Conservation (phyloP, 1,140 invertebrate species). For the Cydia splendana region DNA sequence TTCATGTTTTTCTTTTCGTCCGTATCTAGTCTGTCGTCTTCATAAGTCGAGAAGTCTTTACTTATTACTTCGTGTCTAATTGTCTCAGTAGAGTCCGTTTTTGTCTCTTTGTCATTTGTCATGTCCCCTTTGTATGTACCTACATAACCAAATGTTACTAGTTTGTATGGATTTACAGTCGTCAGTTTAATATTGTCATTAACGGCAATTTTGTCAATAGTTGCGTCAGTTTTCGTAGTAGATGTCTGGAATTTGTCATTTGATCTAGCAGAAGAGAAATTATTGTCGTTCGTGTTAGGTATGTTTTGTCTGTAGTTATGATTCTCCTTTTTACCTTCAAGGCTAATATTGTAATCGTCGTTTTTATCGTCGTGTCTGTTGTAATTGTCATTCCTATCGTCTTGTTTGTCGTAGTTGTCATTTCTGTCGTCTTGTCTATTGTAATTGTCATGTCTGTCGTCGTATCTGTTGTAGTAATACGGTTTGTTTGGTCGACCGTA, state of each 20-base stretch:
- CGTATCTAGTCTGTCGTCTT: constrained; percentile 39
- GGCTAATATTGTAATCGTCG: constrained; percentile 61
- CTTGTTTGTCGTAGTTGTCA: constrained; percentile 42
- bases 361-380: constrained; percentile 47
- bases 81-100: constrained; percentile 34
- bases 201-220: constrained; percentile 41
- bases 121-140: constrained; percentile 61
- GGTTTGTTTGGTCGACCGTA: constrained; percentile 72
- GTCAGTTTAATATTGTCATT: constrained; percentile 54
- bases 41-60: constrained; percentile 66
- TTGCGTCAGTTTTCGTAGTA: constrained; percentile 41
- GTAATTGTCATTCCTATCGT: constrained; percentile 44
- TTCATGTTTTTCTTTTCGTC: constrained; percentile 46
- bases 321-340: constrained; percentile 45
- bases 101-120: constrained; percentile 39
- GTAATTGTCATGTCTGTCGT: constrained; percentile 43
- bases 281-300: constrained; percentile 40
- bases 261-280: constrained; percentile 61
- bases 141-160: constrained; percentile 73
- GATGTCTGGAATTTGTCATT: constrained; percentile 54
- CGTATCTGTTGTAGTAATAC: constrained; percentile 64
- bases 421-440: constrained; percentile 27
- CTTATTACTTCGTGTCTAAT: constrained; percentile 49
- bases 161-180: constrained; percentile 67
- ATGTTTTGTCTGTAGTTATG: constrained; percentile 30